Evolutionary conservation across 92 coral and sea anemone species (phyloP), one percentile per base, ranked within the genome.

Genomic region (Hydrozoanthus gracilis): DNA sequence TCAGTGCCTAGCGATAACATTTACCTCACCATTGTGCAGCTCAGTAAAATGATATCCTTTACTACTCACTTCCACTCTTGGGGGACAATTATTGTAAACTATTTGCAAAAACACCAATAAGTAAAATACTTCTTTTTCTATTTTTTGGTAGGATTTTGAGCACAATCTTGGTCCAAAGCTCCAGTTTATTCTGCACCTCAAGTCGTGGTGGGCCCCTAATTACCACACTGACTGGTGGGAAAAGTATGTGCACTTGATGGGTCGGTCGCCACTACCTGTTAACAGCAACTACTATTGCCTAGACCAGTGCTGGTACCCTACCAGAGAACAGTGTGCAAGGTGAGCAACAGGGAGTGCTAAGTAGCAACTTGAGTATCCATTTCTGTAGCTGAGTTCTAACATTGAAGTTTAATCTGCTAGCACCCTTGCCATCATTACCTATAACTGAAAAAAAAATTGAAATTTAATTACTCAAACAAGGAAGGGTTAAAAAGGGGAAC

Each of bases 201-300:
- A 95, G 91, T 96, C 99, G 6, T 96, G 99, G 99, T 96, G 95
- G 93, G 98, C 95, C 5, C 89, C 96, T 1, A 95, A 96, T 89
- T 96, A 93, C 88, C 95, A 90, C 84, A 93, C 98, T 14, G 99
- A 96, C 88, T 96, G 99, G 99, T 96, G 99, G 99, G 99, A 97
- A 87, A 97, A 95, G 94, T 97, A 97, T 79, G 99, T 97, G 58
- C 93, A 97, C 65, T 77, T 88, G 87, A 97, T 95, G 96, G 94
- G 95, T 16, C 93, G 98, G 27, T 94, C 92, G 0, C 95, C 99
- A 39, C 70, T 95, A 9, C 95, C 99, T 4, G 88, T 95, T 77
- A 95, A 97, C 89, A 97, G 99, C 58, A 95, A 97, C 93, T 97
- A 97, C 79, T 97, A 97, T 77, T 94, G 99, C 50, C 74, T 95